phyloP scores from a whole-genome alignment of 2,797 vertebrate species.

The Dipus sagitta region DNA sequence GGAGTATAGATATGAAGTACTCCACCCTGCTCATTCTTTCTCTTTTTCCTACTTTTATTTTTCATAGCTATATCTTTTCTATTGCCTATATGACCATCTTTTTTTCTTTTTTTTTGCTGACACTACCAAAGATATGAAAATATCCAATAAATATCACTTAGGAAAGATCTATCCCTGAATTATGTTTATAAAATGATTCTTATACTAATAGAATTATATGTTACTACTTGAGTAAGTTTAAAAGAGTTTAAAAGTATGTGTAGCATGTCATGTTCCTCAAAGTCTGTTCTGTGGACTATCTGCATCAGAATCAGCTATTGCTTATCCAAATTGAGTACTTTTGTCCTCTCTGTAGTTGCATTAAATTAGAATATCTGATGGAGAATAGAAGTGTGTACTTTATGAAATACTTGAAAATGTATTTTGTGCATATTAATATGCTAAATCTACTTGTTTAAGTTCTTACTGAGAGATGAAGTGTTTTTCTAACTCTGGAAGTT shows the following conservation, averaged over 20 bases:
- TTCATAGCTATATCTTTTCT: not conserved
- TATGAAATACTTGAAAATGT: conserved; percentile 16
- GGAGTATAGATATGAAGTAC: not conserved
- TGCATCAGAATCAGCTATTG: conserved; percentile 3
- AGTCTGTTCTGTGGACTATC: not conserved
- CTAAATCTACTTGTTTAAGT: conserved; percentile 28
- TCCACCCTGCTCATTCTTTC: not conserved
- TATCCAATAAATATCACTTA: conserved; percentile 21
- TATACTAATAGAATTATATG: not conserved
- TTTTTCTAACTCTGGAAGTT: conserved; percentile 23
- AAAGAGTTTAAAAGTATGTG: not conserved
- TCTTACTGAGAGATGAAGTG: conserved; percentile 59
- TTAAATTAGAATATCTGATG: conserved; percentile 8
- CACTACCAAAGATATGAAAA: conserved; percentile 45
- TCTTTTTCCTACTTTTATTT: not conserved
- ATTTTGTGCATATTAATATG: not conserved
- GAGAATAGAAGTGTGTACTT: conserved; percentile 9
- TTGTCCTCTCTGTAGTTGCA: not conserved
- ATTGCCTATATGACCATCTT: not conserved
- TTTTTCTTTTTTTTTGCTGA: not conserved
- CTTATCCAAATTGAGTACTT: not conserved
- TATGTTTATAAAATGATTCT: conserved; percentile 34
- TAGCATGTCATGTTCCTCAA: not conserved
- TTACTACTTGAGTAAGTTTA: conserved; percentile 40
- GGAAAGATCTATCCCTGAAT: conserved; percentile 24